Evolutionary conservation across 1,140 invertebrate genomes (phyloP), one percentile per base, ranked within the genome.

Genomic region (Akabosia matsudoensis): DNA sequence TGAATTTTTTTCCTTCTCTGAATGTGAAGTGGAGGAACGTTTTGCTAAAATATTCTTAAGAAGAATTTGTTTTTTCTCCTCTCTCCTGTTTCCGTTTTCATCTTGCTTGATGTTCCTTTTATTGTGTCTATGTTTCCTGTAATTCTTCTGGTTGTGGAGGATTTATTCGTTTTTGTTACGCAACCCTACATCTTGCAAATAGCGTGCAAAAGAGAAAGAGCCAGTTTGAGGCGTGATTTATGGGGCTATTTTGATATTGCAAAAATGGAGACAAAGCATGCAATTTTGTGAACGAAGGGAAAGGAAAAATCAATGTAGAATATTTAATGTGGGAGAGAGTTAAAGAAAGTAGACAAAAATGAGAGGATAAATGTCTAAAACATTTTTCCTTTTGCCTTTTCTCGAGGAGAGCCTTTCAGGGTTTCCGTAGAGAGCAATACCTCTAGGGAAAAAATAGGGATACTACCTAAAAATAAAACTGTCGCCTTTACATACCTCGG

Each of bases 251-350:
- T 67, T 22, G 61, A 67, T 67, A 67, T 67, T 67, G 61, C 61
- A 67, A 67, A 67, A 67, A 67, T 67, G 61, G 24, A 67, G 61
- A 67, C 61, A 67, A 67, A 67, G 61, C 61, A 67, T 67, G 61
- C 61, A 67, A 67, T 67, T 67, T 67, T 31, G 10, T 67, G 3
- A 56, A 56, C 7, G 37, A 45, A 22, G 37, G 37, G 37, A 45
- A 45, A 61, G 24, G 14, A 22, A 24, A 22, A 22, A 61, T 24
- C 14, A 22, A 24, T 14, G 24, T 61, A 22, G 45, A 51, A 13
- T 10, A 51, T 10, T 13, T 61, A 22, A 22, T 7, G 24, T 24
- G 54, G 54, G 7, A 61, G 24, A 7, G 54, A 51, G n/a, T n/a
- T 45, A 45, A 22, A 10, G 54, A 10, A 61, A 61, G 54, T n/a